Base-by-base conservation (phyloP, 2,888 invertebrate genomes). In the Autographa gamma region DNA sequence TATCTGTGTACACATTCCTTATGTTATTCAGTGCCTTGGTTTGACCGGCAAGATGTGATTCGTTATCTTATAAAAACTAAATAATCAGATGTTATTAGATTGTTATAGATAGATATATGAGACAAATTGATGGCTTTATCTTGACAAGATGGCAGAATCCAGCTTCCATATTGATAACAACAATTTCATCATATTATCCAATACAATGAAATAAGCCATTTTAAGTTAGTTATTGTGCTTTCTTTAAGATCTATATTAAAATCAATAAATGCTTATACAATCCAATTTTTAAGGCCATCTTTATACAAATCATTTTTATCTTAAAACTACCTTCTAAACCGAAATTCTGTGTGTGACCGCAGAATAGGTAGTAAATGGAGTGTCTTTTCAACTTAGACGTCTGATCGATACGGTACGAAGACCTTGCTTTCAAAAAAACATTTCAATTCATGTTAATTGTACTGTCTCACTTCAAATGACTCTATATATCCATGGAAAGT, bases 331-430 rank as follows among this genome's bases (percentile, higher is more conserved):
- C 31, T 54, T 32, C 43, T 56, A 63, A 65, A 63, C 18, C 18
- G 34, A 16, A 60, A 60, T 63, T 34, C 34, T 48, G 38, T 54
- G n/a, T 48, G 3, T n/a, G n/a, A 48, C 13, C 60, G 43, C 41
- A 25, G 73, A 77, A 54, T 1, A 63, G 16, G 0, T 7, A 58
- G 43, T 18, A 63, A 77, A 76, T 76, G 60, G 73, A 76, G 65
- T 66, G 18, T 62, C 8, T 8, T 34, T 34, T 34, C 6, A 34
- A 34, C 34, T 34, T 5, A 34, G 34, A 5, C 34, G 0, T 3
- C 8, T 34, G 3, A 34, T 8, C 6, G 8, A 34, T 34, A 2
- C 34, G 6, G 34, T 34, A 34, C 6, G 34, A 34, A 34, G 34
- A 4, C 34, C 3, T 25, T 25, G 25, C 25, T 25, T 25, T 25